phyloP scores from a whole-genome alignment of 2,113 vertebrate species.

The Typhlomys cinereus region DNA sequence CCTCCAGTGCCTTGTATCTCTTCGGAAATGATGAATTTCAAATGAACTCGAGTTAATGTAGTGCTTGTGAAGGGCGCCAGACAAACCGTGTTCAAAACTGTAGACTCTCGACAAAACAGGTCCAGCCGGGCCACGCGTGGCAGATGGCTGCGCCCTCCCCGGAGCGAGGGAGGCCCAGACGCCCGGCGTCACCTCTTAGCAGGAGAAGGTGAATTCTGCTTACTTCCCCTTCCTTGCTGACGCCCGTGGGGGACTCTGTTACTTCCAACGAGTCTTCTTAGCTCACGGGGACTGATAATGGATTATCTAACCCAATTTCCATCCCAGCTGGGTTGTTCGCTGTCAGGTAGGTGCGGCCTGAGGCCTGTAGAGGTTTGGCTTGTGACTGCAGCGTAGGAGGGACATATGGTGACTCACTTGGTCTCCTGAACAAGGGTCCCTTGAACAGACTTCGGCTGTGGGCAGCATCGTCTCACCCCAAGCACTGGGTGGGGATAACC shows the following conservation, averaged over 20 bases:
- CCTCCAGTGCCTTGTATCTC: constrained; percentile 71
- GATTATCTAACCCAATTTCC: background rate
- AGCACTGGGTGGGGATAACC: background rate
- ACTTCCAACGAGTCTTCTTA: background rate
- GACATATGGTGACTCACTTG: background rate
- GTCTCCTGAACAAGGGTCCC: accelerated
- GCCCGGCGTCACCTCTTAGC: background rate
- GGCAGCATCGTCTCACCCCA: background rate
- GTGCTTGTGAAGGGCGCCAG: constrained; percentile 78
- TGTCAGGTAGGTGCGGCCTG: background rate
- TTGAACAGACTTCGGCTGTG: too few relatives aligned
- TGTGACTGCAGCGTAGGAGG: accelerated
- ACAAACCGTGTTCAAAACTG: constrained; percentile 69
- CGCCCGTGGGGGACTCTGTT: background rate
- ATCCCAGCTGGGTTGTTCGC: background rate
- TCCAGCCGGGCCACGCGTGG: constrained; percentile 40
- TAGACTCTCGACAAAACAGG: constrained; percentile 64
- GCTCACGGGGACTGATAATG: background rate
- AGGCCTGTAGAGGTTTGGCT: background rate
- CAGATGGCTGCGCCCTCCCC: constrained; percentile 55
- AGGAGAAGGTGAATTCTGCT: background rate
- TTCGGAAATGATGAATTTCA: constrained; percentile 80
- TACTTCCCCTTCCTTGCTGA: background rate
- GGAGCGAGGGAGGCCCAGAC: background rate
- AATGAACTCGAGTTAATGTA: constrained; percentile 74